phyloP scores from a whole-genome alignment of 1,140 invertebrate species.

The Dufourea novaeangliae region DNA sequence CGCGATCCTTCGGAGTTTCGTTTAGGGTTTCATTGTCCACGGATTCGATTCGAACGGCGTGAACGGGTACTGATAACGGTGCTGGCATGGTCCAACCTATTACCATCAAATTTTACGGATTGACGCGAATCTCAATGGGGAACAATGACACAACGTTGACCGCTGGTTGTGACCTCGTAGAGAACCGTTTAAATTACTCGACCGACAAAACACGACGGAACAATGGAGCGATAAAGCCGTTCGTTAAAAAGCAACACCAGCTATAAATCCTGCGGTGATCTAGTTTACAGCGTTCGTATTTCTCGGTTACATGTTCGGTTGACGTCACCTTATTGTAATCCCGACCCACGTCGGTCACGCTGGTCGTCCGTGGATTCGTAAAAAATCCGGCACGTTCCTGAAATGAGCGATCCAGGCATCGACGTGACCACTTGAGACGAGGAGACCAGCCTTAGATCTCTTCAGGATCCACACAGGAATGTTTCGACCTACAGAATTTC shows the following conservation, averaged over 20 bases:
- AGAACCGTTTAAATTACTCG: slow-evolving; percentile 58
- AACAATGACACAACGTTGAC: slow-evolving; percentile 18
- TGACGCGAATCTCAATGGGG: slow-evolving; percentile 34
- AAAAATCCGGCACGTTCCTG: slow-evolving; percentile 15
- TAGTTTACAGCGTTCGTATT: slow-evolving; percentile 61
- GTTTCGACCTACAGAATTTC: too few species aligned
- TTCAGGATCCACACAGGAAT: neutral
- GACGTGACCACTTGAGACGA: neutral
- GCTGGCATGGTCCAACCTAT: neutral
- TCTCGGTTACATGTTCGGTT: slow-evolving; percentile 30
- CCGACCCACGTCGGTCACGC: slow-evolving; percentile 52
- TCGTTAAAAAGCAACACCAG: slow-evolving; percentile 53
- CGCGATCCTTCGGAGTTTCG: too few species aligned
- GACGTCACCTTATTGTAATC: slow-evolving; percentile 58
- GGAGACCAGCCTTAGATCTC: neutral
- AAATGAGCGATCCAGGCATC: neutral
- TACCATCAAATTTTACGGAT: slow-evolving; percentile 15
- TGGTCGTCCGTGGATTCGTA: neutral
- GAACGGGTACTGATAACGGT: neutral
- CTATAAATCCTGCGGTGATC: slow-evolving; percentile 65
- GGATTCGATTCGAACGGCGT: neutral
- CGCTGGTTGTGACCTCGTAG: slow-evolving; percentile 36
- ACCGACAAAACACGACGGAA: slow-evolving; percentile 59
- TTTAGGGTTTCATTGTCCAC: too few species aligned
- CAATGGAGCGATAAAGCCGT: slow-evolving; percentile 68